A percentile compares a stretch with the other conserved stretches of the same genome.
These are phyloP conservation scores for Gymnobelideus leadbeateri DNA, from an alignment of 2,113 vertebrate species.

Conservation along the genomic window DNA sequence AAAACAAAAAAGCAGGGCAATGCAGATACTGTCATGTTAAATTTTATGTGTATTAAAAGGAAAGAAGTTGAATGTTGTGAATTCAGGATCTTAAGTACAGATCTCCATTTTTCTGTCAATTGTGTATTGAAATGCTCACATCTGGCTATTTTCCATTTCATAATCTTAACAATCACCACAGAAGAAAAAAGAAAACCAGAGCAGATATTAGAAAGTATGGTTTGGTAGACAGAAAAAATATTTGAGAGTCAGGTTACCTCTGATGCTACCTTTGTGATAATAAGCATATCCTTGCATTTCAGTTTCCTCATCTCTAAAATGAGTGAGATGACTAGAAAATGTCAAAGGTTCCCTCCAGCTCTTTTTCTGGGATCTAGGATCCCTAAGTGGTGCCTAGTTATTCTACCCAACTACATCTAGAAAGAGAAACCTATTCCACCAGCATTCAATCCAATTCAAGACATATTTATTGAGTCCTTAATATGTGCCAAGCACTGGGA, in stretches of 20 bases:
- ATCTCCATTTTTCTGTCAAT: neutral
- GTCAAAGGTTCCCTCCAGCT: neutral
- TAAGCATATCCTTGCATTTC: neutral
- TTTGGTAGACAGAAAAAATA: neutral
- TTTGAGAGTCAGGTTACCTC: neutral
- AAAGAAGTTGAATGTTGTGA: neutral
- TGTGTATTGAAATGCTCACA: neutral
- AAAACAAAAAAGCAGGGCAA: neutral
- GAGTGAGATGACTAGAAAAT: neutral
- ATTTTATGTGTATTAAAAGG: neutral
- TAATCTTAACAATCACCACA: neutral
- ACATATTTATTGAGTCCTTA: neutral
- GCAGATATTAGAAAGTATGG: neutral
- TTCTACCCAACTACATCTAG: neutral
- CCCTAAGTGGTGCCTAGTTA: neutral
- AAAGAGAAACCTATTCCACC: neutral
- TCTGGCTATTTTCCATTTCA: neutral
- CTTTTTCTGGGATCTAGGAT: neutral
- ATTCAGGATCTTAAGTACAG: neutral
- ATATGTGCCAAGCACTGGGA: neutral
- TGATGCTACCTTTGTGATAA: neutral
- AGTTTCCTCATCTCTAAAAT: neutral
- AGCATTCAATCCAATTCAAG: neutral
- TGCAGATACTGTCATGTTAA: neutral
- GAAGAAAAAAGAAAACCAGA: neutral